phyloP scores from a whole-genome alignment of 1,140 invertebrate genomes.

The Penaeus japonicus region DNA sequence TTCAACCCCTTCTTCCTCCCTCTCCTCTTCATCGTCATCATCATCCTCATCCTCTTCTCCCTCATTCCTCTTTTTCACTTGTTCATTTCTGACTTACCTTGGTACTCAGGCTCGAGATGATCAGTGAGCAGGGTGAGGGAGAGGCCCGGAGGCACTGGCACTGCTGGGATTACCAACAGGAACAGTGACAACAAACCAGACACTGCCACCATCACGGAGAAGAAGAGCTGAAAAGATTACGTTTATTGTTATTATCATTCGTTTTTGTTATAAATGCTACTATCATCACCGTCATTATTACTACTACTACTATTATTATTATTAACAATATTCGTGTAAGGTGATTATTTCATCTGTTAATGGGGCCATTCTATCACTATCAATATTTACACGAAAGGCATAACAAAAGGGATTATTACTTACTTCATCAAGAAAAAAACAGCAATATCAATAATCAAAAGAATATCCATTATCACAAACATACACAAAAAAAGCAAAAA shows the following conservation, averaged over 20 bases:
- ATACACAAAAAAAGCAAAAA: conserved; percentile 16
- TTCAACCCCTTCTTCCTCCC: no score
- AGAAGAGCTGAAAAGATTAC: conserved; percentile 49
- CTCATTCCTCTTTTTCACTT: no score
- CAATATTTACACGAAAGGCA: no score
- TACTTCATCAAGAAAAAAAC: no score
- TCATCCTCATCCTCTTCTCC: no score
- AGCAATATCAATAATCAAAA: no score
- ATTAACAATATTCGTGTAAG: neutral
- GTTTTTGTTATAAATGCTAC: neutral
- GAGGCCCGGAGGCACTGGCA: conserved; percentile 54
- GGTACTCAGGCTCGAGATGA: conserved; percentile 61
- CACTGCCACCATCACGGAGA: conserved; percentile 45
- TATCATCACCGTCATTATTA: no score
- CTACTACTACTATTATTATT: no score
- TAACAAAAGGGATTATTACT: no score
- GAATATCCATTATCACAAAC: neutral
- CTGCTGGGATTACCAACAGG: conserved; percentile 40
- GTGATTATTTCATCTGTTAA: neutral
- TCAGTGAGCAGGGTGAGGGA: conserved; percentile 63
- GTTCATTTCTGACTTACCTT: neutral
- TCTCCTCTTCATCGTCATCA: no score
- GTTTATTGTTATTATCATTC: neutral
- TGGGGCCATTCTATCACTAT: no score
- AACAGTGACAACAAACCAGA: conserved; percentile 44